Percentiles rank a stretch among this genome's conserved stretches.
Evolutionary conservation across 2,797 vertebrate genomes (phyloP).

Genomic region (Caiman crocodilus): DNA sequence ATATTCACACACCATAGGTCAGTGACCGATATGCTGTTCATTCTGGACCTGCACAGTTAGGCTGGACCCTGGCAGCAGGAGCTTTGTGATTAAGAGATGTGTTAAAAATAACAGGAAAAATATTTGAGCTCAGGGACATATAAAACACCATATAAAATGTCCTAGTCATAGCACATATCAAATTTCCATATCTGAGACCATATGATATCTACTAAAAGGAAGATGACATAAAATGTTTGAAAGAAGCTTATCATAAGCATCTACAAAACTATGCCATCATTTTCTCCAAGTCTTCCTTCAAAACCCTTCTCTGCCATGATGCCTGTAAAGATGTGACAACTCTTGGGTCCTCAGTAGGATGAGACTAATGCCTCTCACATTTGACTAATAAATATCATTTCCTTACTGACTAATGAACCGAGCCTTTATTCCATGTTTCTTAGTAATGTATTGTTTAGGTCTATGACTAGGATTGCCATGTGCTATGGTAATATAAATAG

Average conservation of each 20-base stretch:
- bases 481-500: background rate
- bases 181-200: background rate
- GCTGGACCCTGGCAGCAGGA: background rate
- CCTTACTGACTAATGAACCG: background rate
- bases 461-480: background rate
- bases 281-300: background rate
- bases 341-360: background rate
- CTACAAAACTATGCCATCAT: background rate
- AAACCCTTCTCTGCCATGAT: background rate
- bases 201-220: background rate
- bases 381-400: no score
- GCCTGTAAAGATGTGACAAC: background rate
- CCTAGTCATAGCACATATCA: background rate
- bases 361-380: background rate
- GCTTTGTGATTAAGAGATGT: background rate
- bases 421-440: no score
- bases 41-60: background rate
- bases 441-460: accelerated
- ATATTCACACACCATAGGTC: background rate
- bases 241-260: background rate
- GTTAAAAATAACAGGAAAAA: background rate
- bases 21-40: background rate
- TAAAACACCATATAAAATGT: background rate
- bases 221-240: background rate
- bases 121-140: background rate